Evolutionary conservation across 2,113 vertebrate species (phyloP).

Genomic region (Microcebus lehilahytsara): DNA sequence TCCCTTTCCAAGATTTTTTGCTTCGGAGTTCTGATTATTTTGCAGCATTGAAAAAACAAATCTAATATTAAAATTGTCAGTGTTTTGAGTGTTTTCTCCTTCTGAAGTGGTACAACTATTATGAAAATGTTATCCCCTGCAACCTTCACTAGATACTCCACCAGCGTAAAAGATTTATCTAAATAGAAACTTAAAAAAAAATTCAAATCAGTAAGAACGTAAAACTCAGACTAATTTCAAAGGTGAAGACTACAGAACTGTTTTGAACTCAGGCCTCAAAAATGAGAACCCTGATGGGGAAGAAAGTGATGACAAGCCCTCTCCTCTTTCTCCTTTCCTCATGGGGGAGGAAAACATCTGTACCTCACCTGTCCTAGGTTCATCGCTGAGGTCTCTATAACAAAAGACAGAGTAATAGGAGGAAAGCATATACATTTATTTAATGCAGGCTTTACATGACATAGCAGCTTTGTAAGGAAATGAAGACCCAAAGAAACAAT

Average conservation of each 20-base stretch:
- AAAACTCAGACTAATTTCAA: not conserved
- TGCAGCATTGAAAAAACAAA: not conserved
- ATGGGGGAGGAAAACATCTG: not conserved
- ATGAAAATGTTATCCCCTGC: not conserved
- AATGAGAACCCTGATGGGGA: not conserved
- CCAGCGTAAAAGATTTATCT: not conserved
- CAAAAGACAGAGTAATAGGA: not conserved
- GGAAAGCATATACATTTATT: not conserved
- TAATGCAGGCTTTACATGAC: not conserved
- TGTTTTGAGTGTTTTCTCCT: not conserved
- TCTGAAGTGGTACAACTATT: not conserved
- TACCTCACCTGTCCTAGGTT: not conserved
- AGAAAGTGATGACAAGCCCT: not conserved
- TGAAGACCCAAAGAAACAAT: not conserved
- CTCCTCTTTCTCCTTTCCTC: not conserved
- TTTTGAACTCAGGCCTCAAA: not conserved
- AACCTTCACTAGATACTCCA: not conserved
- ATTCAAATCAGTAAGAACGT: not conserved
- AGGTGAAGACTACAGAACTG: not conserved
- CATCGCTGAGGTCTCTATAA: not conserved
- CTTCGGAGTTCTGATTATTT: not conserved
- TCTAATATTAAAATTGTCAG: not conserved
- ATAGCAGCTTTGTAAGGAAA: not conserved
- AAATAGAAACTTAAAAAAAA: not conserved
- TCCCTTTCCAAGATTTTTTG: not conserved